Percentiles rank a stretch among this genome's conserved stretches.
These are phyloP conservation scores for Marisa cornuarietis DNA, from an alignment of 1,140 invertebrate species.

Conservation along the genomic window DNA sequence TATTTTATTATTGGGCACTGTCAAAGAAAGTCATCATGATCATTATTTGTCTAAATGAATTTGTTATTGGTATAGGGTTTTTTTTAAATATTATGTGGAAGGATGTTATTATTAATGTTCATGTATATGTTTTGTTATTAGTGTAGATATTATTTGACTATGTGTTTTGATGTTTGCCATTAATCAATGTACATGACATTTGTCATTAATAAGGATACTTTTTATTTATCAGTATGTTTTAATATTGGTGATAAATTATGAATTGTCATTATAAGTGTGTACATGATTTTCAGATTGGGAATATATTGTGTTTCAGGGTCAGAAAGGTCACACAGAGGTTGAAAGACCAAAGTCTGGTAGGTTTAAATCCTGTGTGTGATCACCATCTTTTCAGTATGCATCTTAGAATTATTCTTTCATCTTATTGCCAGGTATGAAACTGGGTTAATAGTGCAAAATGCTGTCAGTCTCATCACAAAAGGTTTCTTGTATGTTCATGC, in stretches of 20 bases:
- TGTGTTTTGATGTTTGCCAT: not conserved
- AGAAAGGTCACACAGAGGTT: not conserved
- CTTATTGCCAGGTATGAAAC: no score
- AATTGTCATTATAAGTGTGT: not conserved
- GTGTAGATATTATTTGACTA: not conserved
- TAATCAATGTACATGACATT: no score
- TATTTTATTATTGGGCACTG: no score
- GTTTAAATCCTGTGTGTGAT: not conserved
- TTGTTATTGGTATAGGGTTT: not conserved
- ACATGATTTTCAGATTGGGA: not conserved
- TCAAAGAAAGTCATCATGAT: not conserved
- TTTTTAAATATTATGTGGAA: no score
- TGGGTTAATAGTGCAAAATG: no score
- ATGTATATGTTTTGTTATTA: not conserved
- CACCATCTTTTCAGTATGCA: no score
- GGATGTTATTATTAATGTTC: not conserved
- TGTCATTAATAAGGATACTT: no score
- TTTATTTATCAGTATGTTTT: no score
- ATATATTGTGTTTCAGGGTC: constrained; percentile 3
- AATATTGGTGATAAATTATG: no score
- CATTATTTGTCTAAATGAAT: not conserved
- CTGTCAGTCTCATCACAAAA: no score
- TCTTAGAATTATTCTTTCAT: no score
- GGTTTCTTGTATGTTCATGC: no score
- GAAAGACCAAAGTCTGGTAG: constrained; percentile 18